Evolutionary conservation across 2,888 invertebrate genomes (phyloP).

Genomic region (Pseudococcus jackbeardsleyi): DNA sequence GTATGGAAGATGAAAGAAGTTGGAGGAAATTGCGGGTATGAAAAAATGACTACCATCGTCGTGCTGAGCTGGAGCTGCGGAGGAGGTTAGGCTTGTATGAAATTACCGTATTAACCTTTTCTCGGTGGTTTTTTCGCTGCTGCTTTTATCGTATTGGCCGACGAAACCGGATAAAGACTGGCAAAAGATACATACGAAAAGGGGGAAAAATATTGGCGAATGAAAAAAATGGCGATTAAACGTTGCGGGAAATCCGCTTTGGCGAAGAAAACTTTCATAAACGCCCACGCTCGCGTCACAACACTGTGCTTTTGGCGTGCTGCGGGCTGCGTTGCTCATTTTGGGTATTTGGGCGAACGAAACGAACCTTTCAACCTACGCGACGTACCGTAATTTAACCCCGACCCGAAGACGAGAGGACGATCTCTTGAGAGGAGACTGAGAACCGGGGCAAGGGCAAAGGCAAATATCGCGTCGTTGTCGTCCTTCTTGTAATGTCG

Average conservation of each 20-base stretch:
- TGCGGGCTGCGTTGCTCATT: neutral
- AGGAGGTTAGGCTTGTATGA: neutral
- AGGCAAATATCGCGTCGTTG: neutral
- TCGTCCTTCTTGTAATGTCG: neutral
- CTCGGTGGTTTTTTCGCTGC: neutral
- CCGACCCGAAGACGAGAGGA: neutral
- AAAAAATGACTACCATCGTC: neutral
- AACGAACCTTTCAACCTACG: neutral
- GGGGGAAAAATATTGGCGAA: neutral
- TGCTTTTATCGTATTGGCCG: neutral
- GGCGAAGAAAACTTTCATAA: neutral
- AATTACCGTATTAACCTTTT: neutral
- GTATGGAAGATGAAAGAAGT: neutral
- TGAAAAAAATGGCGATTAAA: neutral
- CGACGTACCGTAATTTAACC: neutral
- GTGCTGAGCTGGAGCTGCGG: neutral
- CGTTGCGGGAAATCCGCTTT: neutral
- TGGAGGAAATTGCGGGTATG: neutral
- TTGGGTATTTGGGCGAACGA: neutral
- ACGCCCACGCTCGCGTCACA: constrained; percentile 8
- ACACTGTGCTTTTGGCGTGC: neutral
- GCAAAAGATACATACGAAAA: neutral
- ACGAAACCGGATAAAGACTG: no score
- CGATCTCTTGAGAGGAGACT: neutral
- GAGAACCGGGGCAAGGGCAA: neutral